Percentiles rank a stretch among this genome's conserved stretches.
These are phyloP conservation scores for Pachyrhynchus sulphureomaculatus DNA, from an alignment of 1,140 invertebrate species.

Conservation along the genomic window DNA sequence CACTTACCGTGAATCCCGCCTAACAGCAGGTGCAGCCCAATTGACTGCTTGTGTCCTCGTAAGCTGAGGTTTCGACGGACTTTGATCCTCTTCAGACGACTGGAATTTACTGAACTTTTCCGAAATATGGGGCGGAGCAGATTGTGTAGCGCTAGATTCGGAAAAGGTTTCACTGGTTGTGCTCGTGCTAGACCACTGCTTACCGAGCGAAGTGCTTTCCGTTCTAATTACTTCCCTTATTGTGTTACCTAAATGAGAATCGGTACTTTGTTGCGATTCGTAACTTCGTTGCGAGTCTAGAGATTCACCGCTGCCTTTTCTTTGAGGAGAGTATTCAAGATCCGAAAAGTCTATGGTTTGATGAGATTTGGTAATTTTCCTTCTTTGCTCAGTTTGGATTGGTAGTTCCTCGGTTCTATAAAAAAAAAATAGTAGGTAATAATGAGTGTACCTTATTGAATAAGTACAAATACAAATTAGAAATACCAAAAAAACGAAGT, in stretches of 20 bases:
- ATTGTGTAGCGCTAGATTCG: slow-evolving; percentile 39
- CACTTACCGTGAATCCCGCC: slow-evolving; percentile 26
- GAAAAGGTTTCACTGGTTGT: slow-evolving; percentile 48
- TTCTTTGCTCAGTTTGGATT: slow-evolving; percentile 59
- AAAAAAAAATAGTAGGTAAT: no score
- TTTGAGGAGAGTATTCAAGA: slow-evolving; percentile 39
- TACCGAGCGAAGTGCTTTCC: slow-evolving; percentile 21
- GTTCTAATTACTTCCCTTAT: slow-evolving; percentile 27
- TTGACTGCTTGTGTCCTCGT: slow-evolving; percentile 33
- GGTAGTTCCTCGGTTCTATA: slow-evolving; percentile 54
- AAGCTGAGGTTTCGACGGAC: slow-evolving; percentile 32
- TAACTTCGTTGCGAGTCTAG: slow-evolving; percentile 53
- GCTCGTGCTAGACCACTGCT: slow-evolving; percentile 45
- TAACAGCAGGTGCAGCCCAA: slow-evolving; percentile 16
- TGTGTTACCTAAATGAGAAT: slow-evolving; percentile 38
- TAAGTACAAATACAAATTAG: no score
- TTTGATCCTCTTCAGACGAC: slow-evolving; percentile 18
- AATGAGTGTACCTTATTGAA: no score
- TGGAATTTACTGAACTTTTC: slow-evolving; percentile 34
- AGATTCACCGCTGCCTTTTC: slow-evolving; percentile 60
- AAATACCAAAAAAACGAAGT: no score
- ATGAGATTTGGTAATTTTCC: slow-evolving; percentile 57
- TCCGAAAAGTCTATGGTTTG: slow-evolving; percentile 53
- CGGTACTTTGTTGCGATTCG: slow-evolving; percentile 42
- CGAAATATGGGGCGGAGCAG: slow-evolving; percentile 40